Evolutionary conservation across 2,113 vertebrate species (phyloP).

Genomic region (Chionis minor): DNA sequence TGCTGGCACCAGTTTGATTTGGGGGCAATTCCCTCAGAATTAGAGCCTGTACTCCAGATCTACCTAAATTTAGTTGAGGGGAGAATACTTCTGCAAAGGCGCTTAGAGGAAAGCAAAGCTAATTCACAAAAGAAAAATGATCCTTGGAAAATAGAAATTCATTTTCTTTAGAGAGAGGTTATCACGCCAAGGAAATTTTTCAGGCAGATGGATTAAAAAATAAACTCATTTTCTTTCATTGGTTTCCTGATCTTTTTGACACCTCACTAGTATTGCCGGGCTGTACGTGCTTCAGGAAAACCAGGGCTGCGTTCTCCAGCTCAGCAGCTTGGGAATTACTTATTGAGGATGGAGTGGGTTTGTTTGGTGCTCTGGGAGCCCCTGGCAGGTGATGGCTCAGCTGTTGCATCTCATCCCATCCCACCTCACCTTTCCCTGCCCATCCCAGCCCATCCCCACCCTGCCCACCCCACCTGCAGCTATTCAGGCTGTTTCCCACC

Average conservation of each 20-base stretch:
- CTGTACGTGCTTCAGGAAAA: accelerated
- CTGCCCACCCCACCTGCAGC: too few species aligned
- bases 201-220: neutral
- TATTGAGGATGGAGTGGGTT: accelerated
- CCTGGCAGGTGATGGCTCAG: neutral
- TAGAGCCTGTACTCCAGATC: neutral
- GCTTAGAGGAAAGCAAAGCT: neutral
- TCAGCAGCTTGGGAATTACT: accelerated
- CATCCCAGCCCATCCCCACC: neutral
- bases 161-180: neutral
- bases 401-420: too few species aligned
- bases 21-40: neutral
- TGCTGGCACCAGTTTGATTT: neutral
- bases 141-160: neutral
- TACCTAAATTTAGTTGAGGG: accelerated
- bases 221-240: neutral
- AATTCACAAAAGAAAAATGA: neutral
- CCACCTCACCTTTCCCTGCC: neutral
- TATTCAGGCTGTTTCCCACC: neutral
- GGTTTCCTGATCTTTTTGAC: neutral
- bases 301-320: neutral
- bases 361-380: neutral
- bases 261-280: neutral
- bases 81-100: neutral
- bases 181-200: neutral